Evolutionary conservation across 2,888 invertebrate genomes (phyloP), one percentile per base, ranked within the genome.

Genomic region (Philhelius pedissequus): DNA sequence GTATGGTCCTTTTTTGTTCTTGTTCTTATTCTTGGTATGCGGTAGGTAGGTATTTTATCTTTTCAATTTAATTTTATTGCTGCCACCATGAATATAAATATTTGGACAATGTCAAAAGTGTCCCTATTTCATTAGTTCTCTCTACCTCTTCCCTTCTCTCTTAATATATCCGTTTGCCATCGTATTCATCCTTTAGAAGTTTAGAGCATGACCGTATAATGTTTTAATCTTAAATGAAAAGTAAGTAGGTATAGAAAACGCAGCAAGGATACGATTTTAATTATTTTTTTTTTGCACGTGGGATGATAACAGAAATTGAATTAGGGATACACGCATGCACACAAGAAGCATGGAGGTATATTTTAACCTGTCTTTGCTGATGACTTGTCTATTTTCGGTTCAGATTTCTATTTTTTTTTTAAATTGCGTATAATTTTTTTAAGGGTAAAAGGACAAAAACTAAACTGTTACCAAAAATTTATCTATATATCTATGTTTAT

Each of bases 61-160:
- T 77, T 86, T 86, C 81, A 86, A 86, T 81, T 86, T 86, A 86
- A 86, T 86, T 86, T 86, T 86, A 86, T 86, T 86, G 81, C 86
- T 64, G 69, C 68, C 81, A 81, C 86, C 76, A 86, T 86, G 86
- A 86, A 86, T 86, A 86, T 81, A 86, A 86, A 86, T 86, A 86
- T 86, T 86, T 86, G 86, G 86, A 86, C 86, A 86, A 66, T 70
- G 69, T 78, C 74, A 68, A 73, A 71, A 77, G 62, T 58, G 69
- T 70, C 56, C 58, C 64, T 52, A 54, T 64, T 38, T 80, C 62
- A 43, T 68, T 1, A 5, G 5, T 2, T 7, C 7, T 13, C 4
- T 3, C 4, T 11, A 0, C 7, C 15, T 18, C 30, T 4, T 9
- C 15, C 54, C 32, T 13, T 13, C 56, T 1, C 54, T 32, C 27